Evolutionary conservation across 2,113 vertebrate genomes (phyloP).

Genomic region (Onychostoma macrolepis): DNA sequence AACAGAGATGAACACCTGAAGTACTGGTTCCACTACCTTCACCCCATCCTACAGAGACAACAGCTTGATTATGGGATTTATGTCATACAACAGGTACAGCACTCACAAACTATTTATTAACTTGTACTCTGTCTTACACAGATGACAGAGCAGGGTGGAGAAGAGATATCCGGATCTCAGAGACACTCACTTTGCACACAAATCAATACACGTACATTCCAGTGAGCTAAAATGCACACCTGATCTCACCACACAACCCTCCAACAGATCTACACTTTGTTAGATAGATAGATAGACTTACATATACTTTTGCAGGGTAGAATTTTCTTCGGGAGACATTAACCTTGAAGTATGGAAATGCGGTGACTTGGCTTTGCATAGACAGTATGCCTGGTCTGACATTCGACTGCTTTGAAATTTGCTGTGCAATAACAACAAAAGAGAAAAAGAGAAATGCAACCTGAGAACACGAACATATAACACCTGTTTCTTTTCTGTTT

Average conservation of each 20-base stretch:
- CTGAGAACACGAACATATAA: not conserved
- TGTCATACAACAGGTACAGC: slow-evolving; percentile 82
- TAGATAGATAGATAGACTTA: not conserved
- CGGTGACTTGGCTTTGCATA: not conserved
- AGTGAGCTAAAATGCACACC: not conserved
- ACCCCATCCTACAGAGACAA: slow-evolving; percentile 82
- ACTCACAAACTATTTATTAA: not conserved
- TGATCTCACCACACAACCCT: not conserved
- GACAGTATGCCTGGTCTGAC: not conserved
- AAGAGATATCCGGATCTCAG: not conserved
- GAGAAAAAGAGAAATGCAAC: not conserved
- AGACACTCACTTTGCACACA: not conserved
- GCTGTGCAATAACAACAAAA: not conserved
- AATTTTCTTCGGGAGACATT: not conserved
- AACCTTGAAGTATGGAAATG: slow-evolving; percentile 28
- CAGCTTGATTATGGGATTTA: slow-evolving; percentile 84
- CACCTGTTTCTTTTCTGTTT: not conserved
- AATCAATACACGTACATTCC: not conserved
- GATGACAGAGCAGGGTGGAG: not conserved
- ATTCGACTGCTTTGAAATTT: not conserved
- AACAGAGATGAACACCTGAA: slow-evolving; percentile 84
- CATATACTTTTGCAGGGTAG: not conserved
- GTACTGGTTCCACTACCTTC: slow-evolving; percentile 83
- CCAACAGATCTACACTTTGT: not conserved
- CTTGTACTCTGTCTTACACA: not conserved